Evolutionary conservation across 2,113 vertebrate species (phyloP), one percentile per base, ranked within the genome.

Genomic region (Herpailurus yagouaroundi): DNA sequence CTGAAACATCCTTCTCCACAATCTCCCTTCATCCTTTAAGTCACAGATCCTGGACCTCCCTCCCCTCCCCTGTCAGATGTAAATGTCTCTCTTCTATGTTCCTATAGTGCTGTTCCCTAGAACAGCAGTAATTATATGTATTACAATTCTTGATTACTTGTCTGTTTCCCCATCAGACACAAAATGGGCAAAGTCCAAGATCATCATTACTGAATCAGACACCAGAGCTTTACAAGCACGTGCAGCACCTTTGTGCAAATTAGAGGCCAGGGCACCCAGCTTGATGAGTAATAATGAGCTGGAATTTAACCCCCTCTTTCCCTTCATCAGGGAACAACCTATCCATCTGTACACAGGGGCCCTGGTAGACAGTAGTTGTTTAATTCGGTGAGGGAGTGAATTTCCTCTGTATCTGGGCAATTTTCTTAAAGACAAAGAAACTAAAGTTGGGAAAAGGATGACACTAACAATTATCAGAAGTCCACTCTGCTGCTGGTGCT

Each of bases 341-440:
- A 5, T 18, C 48, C 63, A 19, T 8, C 36, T 79, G 36, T 18
- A 27, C 23, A 36, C 1, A 14, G 25, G 18, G n/a, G 18, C 14
- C 25, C 85, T 55, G 57, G 9, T 18, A 36, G 69, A 85, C 57
- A 71, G 11, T 81, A 50, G 36, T 3, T 95, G 41, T 68, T 88
- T 48, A 38, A 27, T 69, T 55, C 16, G 31, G 12, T 14, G 7
- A 89, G 36, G 41, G 25, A 81, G 36, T 55, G 55, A 77, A 63
- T 91, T 52, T 85, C 71, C 29, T 77, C 41, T 87, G 5, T 33
- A 36, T 80, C 38, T 45, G 33, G 90, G 57, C 33, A 69, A 18
- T 85, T 96, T 92, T 69, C 84, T 92, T 77, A 68, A 57, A 73
- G 76, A n/a, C 23, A 68, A 55, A 77, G 71, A 64, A 93, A n/a